A percentile compares a stretch with the other conserved stretches of the same genome.
Conservation (phyloP, 2,113 vertebrate species). For the Origma solitaria region DNA sequence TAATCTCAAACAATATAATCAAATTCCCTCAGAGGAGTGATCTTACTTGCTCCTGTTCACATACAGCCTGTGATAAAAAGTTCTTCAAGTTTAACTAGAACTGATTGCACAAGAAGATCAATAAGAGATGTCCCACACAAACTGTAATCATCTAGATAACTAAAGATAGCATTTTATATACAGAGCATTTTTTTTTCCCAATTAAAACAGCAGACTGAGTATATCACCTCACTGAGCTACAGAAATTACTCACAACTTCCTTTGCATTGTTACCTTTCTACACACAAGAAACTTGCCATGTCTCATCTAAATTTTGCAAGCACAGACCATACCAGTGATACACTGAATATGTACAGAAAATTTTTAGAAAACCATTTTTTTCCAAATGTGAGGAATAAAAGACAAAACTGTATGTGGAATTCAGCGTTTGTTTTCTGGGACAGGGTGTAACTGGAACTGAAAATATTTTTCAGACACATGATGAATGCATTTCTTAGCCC, state of each 20-base stretch:
- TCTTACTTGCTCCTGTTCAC: not conserved
- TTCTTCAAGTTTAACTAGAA: not conserved
- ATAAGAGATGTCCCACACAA: not conserved
- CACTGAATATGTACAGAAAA: accelerated
- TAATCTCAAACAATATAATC: not conserved
- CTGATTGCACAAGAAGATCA: not conserved
- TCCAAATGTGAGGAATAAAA: not conserved
- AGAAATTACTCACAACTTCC: not conserved
- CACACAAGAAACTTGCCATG: not conserved
- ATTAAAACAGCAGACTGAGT: accelerated
- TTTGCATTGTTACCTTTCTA: not conserved
- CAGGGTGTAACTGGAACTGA: not conserved
- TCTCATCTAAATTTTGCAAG: not conserved
- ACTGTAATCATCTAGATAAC: not conserved
- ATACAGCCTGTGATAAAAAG: not conserved
- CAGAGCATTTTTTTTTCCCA: not conserved
- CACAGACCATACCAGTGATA: not conserved
- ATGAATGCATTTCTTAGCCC: not conserved
- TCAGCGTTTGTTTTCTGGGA: not conserved
- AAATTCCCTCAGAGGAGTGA: not conserved
- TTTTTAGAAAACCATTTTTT: not conserved
- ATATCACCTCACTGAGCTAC: not conserved
- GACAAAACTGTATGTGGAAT: not conserved
- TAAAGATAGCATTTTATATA: not conserved
- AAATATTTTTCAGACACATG: not conserved